Conservation (phyloP, 2,113 vertebrate species). For the Cichladusa arquata region DNA sequence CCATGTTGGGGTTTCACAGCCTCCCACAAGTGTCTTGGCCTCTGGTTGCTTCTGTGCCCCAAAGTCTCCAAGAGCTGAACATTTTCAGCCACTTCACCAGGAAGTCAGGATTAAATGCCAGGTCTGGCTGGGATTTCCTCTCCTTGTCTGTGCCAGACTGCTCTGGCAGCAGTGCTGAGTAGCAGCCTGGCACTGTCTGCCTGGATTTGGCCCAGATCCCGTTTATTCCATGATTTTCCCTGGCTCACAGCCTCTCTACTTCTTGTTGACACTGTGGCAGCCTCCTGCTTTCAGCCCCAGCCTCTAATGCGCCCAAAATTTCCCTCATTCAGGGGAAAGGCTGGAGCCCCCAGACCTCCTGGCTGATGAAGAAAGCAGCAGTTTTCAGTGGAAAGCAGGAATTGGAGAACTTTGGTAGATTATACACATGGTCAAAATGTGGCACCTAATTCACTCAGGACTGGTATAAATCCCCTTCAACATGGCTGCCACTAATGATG, state of each 20-base stretch:
- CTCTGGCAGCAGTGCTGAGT: not conserved
- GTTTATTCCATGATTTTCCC: not conserved
- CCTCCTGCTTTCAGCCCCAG: not conserved
- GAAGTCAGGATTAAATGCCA: not conserved
- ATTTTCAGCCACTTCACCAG: not conserved
- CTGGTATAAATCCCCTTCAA: not conserved
- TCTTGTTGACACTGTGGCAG: not conserved
- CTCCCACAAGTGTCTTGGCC: not conserved
- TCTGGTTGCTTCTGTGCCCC: not conserved
- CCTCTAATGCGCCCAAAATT: not conserved
- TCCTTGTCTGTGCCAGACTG: not conserved
- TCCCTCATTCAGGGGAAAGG: not conserved
- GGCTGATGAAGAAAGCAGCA: not conserved
- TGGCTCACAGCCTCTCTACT: not conserved
- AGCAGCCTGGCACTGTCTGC: not conserved
- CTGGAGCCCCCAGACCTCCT: not conserved
- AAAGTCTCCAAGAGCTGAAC: not conserved
- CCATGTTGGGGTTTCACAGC: not conserved
- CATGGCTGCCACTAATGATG: not conserved
- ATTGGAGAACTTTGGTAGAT: not conserved
- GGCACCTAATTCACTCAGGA: not conserved
- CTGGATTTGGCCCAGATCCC: not conserved
- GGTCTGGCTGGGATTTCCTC: constrained; percentile 21
- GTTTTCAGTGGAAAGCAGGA: not conserved
- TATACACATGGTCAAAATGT: not conserved